Evolutionary conservation across 1,140 invertebrate species (phyloP), one percentile per base, ranked within the genome.

Genomic region (Bombus impatiens): DNA sequence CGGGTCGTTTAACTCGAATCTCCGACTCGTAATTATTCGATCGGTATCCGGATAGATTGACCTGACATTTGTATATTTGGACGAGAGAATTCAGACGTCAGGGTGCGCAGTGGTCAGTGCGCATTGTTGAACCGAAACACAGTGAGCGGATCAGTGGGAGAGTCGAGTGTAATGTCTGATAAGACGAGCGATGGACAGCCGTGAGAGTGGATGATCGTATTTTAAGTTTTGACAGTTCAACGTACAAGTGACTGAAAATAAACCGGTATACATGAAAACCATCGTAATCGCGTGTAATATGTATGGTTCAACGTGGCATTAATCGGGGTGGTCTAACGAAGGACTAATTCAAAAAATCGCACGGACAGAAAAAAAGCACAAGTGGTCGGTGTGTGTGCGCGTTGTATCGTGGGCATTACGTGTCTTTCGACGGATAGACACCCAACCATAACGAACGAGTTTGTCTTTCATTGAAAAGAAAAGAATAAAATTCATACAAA

Each of bases 171-270:
- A 92, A 93, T 90, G 92, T 82, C 90, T 92, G 91, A 93, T 93
- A 93, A 94, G 89, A 92, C 87, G 85, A 90, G 89, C 90, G 91
- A 93, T 91, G 91, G 90, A 90, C 91, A 86, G 79, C 86, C 82
- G 88, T 89, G 89, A 85, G 87, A 84, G 91, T 88, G 87, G 79
- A 87, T 88, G 88, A 90, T 82, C 86, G 78, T 84, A 86, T 86
- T 78, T 72, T 86, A 75, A 37, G 57, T 72, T 72, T 92, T 92
- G 92, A 92, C 91, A 92, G 90, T 79, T 92, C 75, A 57, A 67
- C 42, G 57, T 6, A 47, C 13, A 32, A 62, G 37, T 80, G 78
- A 80, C 78, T 80, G 78, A 37, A 70, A 70, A 40, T 42, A 22
- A 42, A 32, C 25, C 3, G 10, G 53, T 32, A 71, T 47, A 22